These are phyloP conservation scores for Dendrolimus pini DNA, from an alignment of 2,888 invertebrate genomes.

Conservation along the genomic window DNA sequence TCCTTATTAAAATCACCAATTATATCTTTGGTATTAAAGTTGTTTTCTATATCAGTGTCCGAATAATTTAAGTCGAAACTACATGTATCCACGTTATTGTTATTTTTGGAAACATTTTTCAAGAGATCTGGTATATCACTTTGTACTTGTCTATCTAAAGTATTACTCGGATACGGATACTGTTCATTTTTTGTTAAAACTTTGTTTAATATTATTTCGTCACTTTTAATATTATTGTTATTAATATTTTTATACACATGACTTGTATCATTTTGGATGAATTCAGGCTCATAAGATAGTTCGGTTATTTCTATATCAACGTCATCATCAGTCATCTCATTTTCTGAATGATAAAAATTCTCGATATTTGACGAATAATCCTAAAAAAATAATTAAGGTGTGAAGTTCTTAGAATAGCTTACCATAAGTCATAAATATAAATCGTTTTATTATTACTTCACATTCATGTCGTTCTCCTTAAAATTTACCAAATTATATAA, in stretches of 20 bases:
- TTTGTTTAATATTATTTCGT: slow-evolving; percentile 11
- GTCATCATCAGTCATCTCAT: slow-evolving; percentile 72
- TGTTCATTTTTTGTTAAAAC: slow-evolving; percentile 17
- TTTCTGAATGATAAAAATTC: slow-evolving; percentile 68
- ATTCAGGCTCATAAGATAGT: slow-evolving; percentile 36
- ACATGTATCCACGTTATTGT: slow-evolving; percentile 37
- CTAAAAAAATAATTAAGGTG: slow-evolving; percentile 29
- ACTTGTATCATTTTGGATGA: slow-evolving; percentile 27
- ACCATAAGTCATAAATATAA: no score
- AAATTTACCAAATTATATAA: no score
- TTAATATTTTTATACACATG: slow-evolving; percentile 43
- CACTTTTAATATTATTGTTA: slow-evolving; percentile 56
- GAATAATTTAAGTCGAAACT: slow-evolving; percentile 46
- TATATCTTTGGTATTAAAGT: slow-evolving; percentile 65
- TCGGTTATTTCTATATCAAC: slow-evolving; percentile 60
- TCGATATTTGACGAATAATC: slow-evolving; percentile 68
- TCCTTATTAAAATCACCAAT: slow-evolving; percentile 78
- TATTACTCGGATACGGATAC: slow-evolving; percentile 14
- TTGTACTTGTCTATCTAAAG: slow-evolving; percentile 32
- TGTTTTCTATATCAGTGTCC: slow-evolving; percentile 64
- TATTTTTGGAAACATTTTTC: slow-evolving; percentile 58
- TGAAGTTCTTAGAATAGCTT: no score
- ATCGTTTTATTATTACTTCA: no score
- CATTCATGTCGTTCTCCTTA: no score
- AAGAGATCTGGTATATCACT: slow-evolving; percentile 63